Conservation (phyloP, 2,113 vertebrate genomes). For the Charadrius vociferus region DNA sequence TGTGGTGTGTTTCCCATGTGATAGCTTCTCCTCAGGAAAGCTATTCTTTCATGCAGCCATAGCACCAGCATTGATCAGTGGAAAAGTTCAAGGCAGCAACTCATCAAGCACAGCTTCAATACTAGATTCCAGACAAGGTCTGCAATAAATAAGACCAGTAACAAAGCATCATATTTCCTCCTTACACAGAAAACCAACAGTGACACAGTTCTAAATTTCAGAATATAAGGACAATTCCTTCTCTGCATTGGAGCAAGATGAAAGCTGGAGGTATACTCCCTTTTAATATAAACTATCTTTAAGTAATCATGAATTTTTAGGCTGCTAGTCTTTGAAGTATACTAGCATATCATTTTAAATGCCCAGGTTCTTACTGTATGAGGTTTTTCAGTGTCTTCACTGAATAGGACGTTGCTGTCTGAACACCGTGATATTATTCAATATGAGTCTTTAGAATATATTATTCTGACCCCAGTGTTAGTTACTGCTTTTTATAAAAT, state of each 20-base stretch:
- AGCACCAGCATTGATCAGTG: slow-evolving; percentile 80
- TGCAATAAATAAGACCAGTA: slow-evolving; percentile 81
- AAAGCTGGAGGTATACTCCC: slow-evolving; percentile 31
- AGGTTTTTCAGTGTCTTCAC: slow-evolving; percentile 16
- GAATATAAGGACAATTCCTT: slow-evolving; percentile 57
- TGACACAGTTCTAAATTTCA: slow-evolving; percentile 73
- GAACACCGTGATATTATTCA: background rate
- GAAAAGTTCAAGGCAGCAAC: slow-evolving; percentile 83
- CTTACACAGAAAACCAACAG: slow-evolving; percentile 70
- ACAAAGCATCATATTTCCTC: slow-evolving; percentile 79
- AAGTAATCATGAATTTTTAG: slow-evolving; percentile 34
- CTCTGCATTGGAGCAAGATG: slow-evolving; percentile 10
- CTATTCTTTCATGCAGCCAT: slow-evolving; percentile 76
- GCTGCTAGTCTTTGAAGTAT: slow-evolving; percentile 40
- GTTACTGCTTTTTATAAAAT: slow-evolving; percentile 45
- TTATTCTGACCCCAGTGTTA: slow-evolving; percentile 41
- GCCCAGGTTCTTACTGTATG: background rate
- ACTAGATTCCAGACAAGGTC: slow-evolving; percentile 79
- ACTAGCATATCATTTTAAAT: slow-evolving; percentile 50
- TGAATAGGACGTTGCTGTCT: background rate
- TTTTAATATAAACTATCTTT: slow-evolving; percentile 48
- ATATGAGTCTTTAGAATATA: slow-evolving; percentile 25
- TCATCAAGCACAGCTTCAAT: slow-evolving; percentile 81
- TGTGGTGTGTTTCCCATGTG: slow-evolving; percentile 65
- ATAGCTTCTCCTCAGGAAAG: slow-evolving; percentile 72